phyloP scores from a whole-genome alignment of 2,113 vertebrate genomes.

The Aleadryas rufinucha region DNA sequence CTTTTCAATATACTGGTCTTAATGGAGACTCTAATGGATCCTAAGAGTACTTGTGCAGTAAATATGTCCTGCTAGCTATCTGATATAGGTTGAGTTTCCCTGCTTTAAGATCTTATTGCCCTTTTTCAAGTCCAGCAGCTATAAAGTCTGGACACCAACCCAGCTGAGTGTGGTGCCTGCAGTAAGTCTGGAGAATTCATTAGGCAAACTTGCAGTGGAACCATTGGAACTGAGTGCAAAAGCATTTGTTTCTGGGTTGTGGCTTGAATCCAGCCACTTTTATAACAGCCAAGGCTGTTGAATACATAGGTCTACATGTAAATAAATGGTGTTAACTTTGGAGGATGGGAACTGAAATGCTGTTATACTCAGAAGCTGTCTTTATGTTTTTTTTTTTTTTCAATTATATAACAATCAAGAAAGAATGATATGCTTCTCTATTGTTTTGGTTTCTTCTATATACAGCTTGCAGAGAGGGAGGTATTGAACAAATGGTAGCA shows the following conservation, averaged over 20 bases:
- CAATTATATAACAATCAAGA: not conserved
- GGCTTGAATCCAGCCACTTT: not conserved
- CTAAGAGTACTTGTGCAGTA: not conserved
- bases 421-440: not conserved
- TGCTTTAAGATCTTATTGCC: not conserved
- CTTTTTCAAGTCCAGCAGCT: not conserved
- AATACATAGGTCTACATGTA: not conserved
- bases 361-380: not conserved
- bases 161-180: not conserved
- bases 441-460: not conserved
- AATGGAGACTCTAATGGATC: not conserved
- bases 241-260: not conserved
- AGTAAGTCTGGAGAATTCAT: slow-evolving; percentile 9
- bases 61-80: not conserved
- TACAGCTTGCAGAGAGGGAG: not conserved
- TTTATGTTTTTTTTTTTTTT: not conserved
- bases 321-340: not conserved
- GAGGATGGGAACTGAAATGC: not conserved
- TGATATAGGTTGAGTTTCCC: not conserved
- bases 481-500: not conserved
- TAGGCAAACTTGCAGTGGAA: slow-evolving; percentile 8
- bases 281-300: not conserved
- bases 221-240: not conserved
- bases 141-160: not conserved
- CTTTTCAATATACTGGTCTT: not conserved